Conservation (phyloP, 2,888 invertebrate genomes). For the Drosophila sordidapex region DNA sequence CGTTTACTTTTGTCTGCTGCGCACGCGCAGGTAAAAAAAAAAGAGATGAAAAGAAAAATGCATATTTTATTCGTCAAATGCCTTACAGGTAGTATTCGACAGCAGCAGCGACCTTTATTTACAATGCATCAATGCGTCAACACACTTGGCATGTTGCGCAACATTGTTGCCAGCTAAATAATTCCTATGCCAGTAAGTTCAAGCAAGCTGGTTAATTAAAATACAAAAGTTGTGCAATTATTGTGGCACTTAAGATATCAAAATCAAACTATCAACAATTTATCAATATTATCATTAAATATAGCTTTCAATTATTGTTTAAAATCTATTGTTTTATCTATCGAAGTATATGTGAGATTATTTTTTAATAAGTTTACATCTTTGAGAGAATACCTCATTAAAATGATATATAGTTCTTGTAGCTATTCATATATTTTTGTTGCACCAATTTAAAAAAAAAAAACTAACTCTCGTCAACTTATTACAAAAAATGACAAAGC, state of each 20-base stretch:
- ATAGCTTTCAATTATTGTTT: neutral
- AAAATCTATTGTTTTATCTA: neutral
- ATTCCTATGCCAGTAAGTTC: neutral
- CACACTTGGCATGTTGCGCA: constrained; percentile 32
- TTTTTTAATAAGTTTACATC: neutral
- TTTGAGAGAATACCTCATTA: neutral
- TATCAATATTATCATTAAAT: neutral
- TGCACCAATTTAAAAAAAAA: constrained; percentile 26
- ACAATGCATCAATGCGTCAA: constrained; percentile 33
- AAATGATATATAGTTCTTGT: neutral
- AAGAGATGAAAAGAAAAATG: constrained; percentile 15
- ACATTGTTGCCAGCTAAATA: constrained; percentile 29
- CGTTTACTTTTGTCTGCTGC: constrained; percentile 52
- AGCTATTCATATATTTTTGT: neutral
- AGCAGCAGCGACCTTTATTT: constrained; percentile 34
- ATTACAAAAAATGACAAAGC: constrained; percentile 23
- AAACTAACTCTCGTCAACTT: constrained; percentile 13
- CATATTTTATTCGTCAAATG: constrained; percentile 58
- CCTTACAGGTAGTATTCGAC: constrained; percentile 27
- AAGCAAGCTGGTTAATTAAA: constrained; percentile 3
- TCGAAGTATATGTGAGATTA: neutral
- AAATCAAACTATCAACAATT: neutral
- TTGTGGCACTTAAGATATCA: neutral
- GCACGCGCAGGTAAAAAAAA: constrained; percentile 44
- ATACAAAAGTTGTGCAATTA: neutral